Base-by-base conservation (phyloP, 1,140 invertebrate genomes). In the Drosophila lini region DNA sequence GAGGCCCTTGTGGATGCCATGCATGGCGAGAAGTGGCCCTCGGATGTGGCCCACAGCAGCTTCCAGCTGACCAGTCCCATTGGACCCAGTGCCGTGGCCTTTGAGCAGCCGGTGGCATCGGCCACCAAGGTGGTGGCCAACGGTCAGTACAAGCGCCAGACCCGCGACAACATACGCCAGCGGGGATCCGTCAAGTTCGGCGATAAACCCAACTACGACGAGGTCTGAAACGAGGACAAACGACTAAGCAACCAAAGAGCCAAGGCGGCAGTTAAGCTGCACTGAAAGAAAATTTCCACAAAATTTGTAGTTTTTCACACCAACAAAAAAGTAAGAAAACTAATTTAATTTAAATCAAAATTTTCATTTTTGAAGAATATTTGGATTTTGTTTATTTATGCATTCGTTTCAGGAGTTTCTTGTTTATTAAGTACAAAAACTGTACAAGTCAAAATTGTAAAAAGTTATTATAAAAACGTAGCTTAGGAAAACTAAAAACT, bases 21-120 rank as follows among this genome's bases (percentile, higher is more conserved):
- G 83, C 63, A 78, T 2, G 84, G 84, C 10, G 74, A 84, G 3
- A 89, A 89, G 47, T 89, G 84, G 84, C 84, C 84, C 22, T 41
- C 69, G 67, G 84, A 84, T 59, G 80, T 88, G 60, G 70, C 75
- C 13, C 77, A 74, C 25, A 81, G 84, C 31, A 53, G 83, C 53
- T 82, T 60, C 34, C 85, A 88, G 61, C 84, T 86, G 63, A 53
- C 59, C 78, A 89, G 78, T 22, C 85, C 84, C 52, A 89, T 89
- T n/a, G 84, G 85, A 8, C 84, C 84, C 41, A 89, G 84, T 52
- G 84, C 84, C 1, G 85, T 89, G 62, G 84, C 84, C 57, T 89
- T 90, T 19, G 81, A 84, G 15, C 85, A 88, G 53, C 59, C 80
- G 2, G 1, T 88, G 31, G 48, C 28, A 3, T 16, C 9, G 6